These are phyloP conservation scores for Microctenopoma stevenorrisi DNA, from an alignment of 2,797 vertebrate genomes.

Conservation along the genomic window DNA sequence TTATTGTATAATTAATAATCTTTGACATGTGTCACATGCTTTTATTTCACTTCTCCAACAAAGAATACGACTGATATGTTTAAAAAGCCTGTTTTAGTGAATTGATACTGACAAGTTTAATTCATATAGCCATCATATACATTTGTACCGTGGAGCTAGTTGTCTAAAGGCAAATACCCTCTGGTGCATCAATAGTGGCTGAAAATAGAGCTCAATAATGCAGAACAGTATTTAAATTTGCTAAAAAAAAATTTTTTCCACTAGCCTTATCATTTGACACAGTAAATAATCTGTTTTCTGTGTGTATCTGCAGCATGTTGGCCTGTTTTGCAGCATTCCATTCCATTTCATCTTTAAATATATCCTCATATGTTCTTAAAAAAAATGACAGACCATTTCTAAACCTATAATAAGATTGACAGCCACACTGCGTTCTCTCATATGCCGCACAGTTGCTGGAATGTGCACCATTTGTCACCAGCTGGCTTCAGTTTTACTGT, in stretches of 20 bases:
- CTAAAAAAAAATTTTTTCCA: neutral
- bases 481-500: constrained; percentile 36
- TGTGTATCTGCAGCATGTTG: neutral
- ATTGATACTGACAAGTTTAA: neutral
- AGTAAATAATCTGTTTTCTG: neutral
- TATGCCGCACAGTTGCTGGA: neutral
- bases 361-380: neutral
- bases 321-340: neutral
- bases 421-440: constrained; percentile 13
- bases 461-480: constrained; percentile 32
- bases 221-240: neutral
- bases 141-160: neutral
- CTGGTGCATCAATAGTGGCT: neutral
- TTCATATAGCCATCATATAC: neutral
- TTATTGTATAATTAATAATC: constrained; percentile 13
- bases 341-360: neutral
- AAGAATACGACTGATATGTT: neutral
- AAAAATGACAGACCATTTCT: neutral
- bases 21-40: constrained; percentile 3
- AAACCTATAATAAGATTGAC: constrained; percentile 1
- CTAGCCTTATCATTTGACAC: neutral
- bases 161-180: neutral
- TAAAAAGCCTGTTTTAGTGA: neutral
- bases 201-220: neutral
- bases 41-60: neutral